phyloP scores from a whole-genome alignment of 2,797 vertebrate genomes.

The Leucoraja ocellata region DNA sequence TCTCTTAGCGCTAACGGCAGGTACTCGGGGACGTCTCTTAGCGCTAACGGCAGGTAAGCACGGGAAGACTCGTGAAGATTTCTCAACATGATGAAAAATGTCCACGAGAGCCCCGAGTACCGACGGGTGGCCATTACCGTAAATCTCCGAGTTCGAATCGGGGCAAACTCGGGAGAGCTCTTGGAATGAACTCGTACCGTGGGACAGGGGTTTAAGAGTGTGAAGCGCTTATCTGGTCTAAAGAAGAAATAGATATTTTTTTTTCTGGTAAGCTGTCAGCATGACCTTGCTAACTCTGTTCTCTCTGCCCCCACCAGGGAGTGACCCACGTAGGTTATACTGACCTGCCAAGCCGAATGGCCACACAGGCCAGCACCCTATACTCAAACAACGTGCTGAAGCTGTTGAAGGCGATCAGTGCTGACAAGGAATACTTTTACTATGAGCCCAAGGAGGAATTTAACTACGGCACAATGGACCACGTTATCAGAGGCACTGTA shows the following conservation, averaged over 20 bases:
- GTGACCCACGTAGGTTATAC: conserved; percentile 72
- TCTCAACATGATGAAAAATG: no score
- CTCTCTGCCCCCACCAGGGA: conserved; percentile 56
- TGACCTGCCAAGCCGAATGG: conserved; percentile 72
- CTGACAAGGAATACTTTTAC: conserved; percentile 71
- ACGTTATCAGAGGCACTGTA: conserved; percentile 64
- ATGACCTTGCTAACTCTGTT: neutral
- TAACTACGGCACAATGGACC: conserved; percentile 64
- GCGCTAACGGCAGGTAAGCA: no score
- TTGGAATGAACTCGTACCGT: no score
- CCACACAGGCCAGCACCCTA: conserved; percentile 72
- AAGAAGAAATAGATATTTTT: neutral
- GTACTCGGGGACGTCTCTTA: no score
- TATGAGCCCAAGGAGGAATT: conserved; percentile 67
- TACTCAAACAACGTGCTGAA: conserved; percentile 78
- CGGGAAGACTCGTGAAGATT: no score
- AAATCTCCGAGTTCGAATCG: no score
- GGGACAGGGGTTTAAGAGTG: no score
- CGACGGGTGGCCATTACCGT: no score
- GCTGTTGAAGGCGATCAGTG: conserved; percentile 74
- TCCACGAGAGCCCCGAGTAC: no score
- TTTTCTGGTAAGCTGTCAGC: neutral
- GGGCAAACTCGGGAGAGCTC: no score
- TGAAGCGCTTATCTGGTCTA: neutral
- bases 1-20: no score